Evolutionary conservation across 2,888 invertebrate genomes (phyloP).

Genomic region (Theretra japonica): DNA sequence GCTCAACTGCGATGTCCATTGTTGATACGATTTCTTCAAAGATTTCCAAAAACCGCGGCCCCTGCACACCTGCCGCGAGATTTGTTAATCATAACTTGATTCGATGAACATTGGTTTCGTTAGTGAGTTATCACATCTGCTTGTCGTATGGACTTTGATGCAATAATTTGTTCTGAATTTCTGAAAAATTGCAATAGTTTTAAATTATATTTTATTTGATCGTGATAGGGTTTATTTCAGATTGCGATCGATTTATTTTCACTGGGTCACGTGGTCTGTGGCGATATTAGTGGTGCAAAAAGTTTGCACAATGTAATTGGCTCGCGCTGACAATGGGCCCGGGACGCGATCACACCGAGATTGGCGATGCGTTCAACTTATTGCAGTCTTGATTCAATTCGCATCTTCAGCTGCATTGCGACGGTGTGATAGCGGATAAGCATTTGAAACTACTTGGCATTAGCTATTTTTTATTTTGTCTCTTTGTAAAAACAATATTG

Average conservation of each 20-base stretch:
- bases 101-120: not conserved
- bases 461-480: not conserved
- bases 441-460: not conserved
- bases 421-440: not conserved
- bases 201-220: not conserved
- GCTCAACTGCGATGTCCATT: not conserved
- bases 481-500: not conserved
- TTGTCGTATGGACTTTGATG: not conserved
- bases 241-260: not conserved
- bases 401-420: slow-evolving; percentile 6
- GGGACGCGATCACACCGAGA: slow-evolving; percentile 29
- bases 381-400: slow-evolving; percentile 35
- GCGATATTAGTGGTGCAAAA: slow-evolving; percentile 18
- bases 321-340: slow-evolving; percentile 12
- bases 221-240: not conserved
- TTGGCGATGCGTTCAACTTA: slow-evolving; percentile 41
- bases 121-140: not conserved
- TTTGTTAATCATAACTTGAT: not conserved
- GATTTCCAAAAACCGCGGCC: not conserved
- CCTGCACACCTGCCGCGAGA: not conserved
- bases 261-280: slow-evolving; percentile 30
- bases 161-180: not conserved
- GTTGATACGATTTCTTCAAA: not conserved
- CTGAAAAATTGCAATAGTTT: not conserved
- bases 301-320: slow-evolving; percentile 23